Evolutionary conservation across 2,113 vertebrate species (phyloP).

Genomic region (Ptyas mucosa): DNA sequence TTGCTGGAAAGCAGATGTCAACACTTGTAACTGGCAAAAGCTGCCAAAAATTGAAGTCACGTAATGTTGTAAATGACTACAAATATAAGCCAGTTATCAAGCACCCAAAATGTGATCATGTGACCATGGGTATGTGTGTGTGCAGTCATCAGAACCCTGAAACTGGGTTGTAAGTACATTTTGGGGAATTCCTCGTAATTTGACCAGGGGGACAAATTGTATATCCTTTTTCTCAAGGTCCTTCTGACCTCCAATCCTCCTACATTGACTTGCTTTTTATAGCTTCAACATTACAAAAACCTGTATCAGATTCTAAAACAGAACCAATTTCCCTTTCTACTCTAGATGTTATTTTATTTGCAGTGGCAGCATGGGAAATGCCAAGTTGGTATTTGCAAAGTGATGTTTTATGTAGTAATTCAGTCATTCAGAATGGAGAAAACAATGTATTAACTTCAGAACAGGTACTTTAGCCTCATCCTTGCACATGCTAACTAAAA

Average conservation of each 20-base stretch:
- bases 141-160: neutral
- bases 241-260: neutral
- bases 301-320: neutral
- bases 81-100: neutral
- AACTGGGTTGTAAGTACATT: neutral
- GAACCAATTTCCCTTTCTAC: neutral
- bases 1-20: neutral
- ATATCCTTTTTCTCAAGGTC: neutral
- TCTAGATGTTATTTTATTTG: neutral
- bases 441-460: neutral
- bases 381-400: neutral
- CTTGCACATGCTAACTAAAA: neutral
- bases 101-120: neutral
- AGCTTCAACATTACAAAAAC: neutral
- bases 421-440: neutral
- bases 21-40: neutral
- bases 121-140: neutral
- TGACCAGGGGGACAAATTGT: neutral
- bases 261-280: neutral
- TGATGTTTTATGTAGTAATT: neutral
- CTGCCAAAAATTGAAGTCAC: neutral
- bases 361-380: neutral
- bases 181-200: neutral
- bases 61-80: neutral
- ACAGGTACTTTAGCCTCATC: neutral